phyloP scores from a whole-genome alignment of 1,140 invertebrate genomes.

The Lasaia peninsularis region DNA sequence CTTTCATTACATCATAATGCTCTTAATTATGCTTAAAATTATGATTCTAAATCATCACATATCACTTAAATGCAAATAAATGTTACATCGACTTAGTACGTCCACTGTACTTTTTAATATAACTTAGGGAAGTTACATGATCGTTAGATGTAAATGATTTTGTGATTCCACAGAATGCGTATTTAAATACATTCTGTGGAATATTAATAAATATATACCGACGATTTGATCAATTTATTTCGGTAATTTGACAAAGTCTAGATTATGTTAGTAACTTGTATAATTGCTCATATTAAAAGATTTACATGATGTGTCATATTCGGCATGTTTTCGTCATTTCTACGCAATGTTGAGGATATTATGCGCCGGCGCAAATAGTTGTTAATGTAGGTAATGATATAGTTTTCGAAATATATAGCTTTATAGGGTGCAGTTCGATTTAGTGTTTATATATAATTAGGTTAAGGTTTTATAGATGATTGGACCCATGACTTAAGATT shows the following conservation, averaged over 20 bases:
- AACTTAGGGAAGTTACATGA: too few species aligned
- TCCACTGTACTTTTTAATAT: too few species aligned
- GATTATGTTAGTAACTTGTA: neutral
- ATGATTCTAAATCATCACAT: too few species aligned
- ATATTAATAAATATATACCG: too few species aligned
- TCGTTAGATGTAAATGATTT: too few species aligned
- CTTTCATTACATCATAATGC: too few species aligned
- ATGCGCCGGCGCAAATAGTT: slow-evolving; percentile 37
- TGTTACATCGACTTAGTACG: too few species aligned
- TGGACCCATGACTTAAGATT: slow-evolving; percentile 73
- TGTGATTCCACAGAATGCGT: too few species aligned
- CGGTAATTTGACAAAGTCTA: neutral
- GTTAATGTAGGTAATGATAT: slow-evolving; percentile 40
- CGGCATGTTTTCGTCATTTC: slow-evolving; percentile 24
- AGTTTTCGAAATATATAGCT: slow-evolving; percentile 70
- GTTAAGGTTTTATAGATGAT: slow-evolving; percentile 62
- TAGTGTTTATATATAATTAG: slow-evolving; percentile 62
- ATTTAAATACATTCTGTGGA: too few species aligned
- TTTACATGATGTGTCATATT: neutral
- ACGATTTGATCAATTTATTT: too few species aligned
- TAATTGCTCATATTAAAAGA: neutral
- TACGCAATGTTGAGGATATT: slow-evolving; percentile 14
- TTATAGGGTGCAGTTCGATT: slow-evolving; percentile 56
- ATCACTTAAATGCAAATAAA: too few species aligned
- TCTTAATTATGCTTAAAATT: too few species aligned